These are phyloP conservation scores for Rhamnusium bicolor DNA, from an alignment of 2,888 invertebrate genomes.

Conservation along the genomic window DNA sequence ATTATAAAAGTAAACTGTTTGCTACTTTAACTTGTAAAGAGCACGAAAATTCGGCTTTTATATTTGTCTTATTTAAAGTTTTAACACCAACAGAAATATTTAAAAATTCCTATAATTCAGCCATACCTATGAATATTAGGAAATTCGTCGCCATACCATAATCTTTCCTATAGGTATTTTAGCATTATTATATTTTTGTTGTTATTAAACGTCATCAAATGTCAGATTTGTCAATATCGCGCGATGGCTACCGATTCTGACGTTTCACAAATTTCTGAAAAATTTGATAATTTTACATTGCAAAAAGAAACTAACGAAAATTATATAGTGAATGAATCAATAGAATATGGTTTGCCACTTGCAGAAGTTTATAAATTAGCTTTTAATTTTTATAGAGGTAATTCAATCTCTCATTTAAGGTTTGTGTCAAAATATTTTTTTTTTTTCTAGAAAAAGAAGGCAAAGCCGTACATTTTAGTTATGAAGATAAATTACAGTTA, in stretches of 20 bases:
- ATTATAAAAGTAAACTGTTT: too few species aligned
- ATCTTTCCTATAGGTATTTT: background rate
- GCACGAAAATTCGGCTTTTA: too few species aligned
- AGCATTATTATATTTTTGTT: background rate
- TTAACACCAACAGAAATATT: background rate
- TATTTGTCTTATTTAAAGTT: too few species aligned
- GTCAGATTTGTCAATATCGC: constrained; percentile 30
- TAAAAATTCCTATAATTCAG: background rate
- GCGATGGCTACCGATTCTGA: constrained; percentile 52
- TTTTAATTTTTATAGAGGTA: constrained; percentile 95
- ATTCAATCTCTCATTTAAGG: constrained; percentile 26
- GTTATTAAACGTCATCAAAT: constrained; percentile 10
- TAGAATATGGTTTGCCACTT: constrained; percentile 80
- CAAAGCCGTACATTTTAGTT: constrained; percentile 95
- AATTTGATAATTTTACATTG: constrained; percentile 61
- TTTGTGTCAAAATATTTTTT: constrained; percentile 16
- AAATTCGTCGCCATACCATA: too few species aligned
- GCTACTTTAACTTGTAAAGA: too few species aligned
- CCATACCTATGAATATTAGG: too few species aligned
- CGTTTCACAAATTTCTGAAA: constrained; percentile 64
- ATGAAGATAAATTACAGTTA: constrained; percentile 92
- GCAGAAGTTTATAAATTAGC: constrained; percentile 92
- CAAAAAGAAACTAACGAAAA: constrained; percentile 46
- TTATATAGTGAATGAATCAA: constrained; percentile 58
- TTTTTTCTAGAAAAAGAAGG: constrained; percentile 89